phyloP scores from a whole-genome alignment of 2,797 vertebrate species.

The Dendrocincla fuliginosa region DNA sequence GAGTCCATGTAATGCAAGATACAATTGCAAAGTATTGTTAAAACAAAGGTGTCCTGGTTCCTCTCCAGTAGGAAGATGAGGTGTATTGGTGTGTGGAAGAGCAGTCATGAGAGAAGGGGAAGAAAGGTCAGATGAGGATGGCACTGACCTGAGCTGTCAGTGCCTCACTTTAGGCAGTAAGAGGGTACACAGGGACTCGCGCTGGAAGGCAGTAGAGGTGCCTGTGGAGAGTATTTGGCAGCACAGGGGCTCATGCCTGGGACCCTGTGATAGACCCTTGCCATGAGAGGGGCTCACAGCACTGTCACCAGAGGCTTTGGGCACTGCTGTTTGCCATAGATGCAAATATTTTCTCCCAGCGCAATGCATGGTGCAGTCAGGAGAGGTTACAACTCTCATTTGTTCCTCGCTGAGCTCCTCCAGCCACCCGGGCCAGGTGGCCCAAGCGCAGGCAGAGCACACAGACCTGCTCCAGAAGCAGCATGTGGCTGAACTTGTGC shows the following conservation, averaged over 20 bases:
- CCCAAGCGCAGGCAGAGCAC: not conserved
- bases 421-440: not conserved
- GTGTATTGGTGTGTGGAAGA: fast-evolving
- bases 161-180: not conserved
- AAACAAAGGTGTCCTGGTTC: not conserved
- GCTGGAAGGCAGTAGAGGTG: not conserved
- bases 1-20: not conserved
- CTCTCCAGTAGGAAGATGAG: not conserved
- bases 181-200: not conserved
- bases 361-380: not conserved
- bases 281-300: not conserved
- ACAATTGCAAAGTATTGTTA: not conserved
- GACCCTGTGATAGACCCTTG: not conserved
- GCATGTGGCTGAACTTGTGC: not conserved
- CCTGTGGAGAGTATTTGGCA: not conserved
- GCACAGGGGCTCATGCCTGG: not conserved
- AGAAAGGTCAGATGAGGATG: not conserved
- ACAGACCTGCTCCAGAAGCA: not conserved
- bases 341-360: not conserved
- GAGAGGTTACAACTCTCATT: not conserved
- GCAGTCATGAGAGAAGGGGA: not conserved
- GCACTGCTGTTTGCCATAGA: not conserved
- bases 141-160: not conserved
- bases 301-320: not conserved
- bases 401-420: not conserved